phyloP scores from a whole-genome alignment of 2,888 invertebrate species.

The Baccha elongata region DNA sequence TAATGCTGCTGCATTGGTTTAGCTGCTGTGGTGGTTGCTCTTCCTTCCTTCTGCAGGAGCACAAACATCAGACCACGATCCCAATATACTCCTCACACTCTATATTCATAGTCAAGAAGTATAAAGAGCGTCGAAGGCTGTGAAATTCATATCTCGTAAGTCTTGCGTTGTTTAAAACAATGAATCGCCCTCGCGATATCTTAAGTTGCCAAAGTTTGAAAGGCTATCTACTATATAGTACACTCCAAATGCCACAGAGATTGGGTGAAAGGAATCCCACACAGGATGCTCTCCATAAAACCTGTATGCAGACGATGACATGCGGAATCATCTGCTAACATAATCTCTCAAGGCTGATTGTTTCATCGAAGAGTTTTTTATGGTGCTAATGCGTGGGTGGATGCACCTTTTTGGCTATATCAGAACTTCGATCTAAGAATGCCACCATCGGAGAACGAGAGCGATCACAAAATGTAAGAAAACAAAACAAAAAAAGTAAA shows the following conservation, averaged over 20 bases:
- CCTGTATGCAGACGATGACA: slow-evolving; percentile 57
- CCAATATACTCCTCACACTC: slow-evolving; percentile 5
- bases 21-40: slow-evolving; percentile 34
- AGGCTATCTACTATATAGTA: slow-evolving; percentile 61
- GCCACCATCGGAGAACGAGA: slow-evolving; percentile 69
- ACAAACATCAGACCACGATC: slow-evolving; percentile 31
- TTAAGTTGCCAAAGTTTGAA: slow-evolving; percentile 72
- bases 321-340: slow-evolving; percentile 64
- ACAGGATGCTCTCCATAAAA: slow-evolving; percentile 56
- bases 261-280: slow-evolving; percentile 71
- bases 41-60: slow-evolving; percentile 59
- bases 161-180: slow-evolving; percentile 58
- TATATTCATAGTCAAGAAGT: not conserved
- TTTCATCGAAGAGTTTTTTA: slow-evolving; percentile 11
- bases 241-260: slow-evolving; percentile 60
- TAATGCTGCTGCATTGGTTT: slow-evolving; percentile 63
- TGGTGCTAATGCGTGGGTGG: slow-evolving; percentile 61
- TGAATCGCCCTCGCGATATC: slow-evolving; percentile 70
- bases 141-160: slow-evolving; percentile 63
- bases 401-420: slow-evolving; percentile 49
- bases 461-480: slow-evolving; percentile 16
- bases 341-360: slow-evolving; percentile 67
- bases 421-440: slow-evolving; percentile 56
- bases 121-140: slow-evolving; percentile 45
- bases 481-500: slow-evolving; percentile 17